A percentile compares a stretch with the other conserved stretches of the same genome.
Conservation (phyloP, 2,797 vertebrate species). For the Lemur catta region DNA sequence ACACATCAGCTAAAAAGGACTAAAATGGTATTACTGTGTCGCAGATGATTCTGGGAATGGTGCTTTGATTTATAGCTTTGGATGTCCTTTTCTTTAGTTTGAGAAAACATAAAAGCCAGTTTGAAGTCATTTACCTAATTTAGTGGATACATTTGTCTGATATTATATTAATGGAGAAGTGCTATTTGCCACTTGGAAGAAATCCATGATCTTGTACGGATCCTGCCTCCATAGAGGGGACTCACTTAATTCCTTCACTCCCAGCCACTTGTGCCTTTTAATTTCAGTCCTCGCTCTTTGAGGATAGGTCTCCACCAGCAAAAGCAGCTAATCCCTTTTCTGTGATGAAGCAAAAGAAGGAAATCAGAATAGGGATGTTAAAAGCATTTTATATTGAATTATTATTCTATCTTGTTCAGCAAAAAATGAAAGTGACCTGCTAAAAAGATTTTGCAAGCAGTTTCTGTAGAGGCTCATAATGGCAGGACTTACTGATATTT, state of each 20-base stretch:
- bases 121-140: slow-evolving; percentile 84
- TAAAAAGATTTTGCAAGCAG: slow-evolving; percentile 79
- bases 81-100: slow-evolving; percentile 77
- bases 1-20: slow-evolving; percentile 80
- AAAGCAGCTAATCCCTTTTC: slow-evolving; percentile 80
- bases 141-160: slow-evolving; percentile 82
- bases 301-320: slow-evolving; percentile 66
- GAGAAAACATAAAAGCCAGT: slow-evolving; percentile 80
- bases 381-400: slow-evolving; percentile 81
- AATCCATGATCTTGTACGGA: slow-evolving; percentile 74
- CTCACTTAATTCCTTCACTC: slow-evolving; percentile 78
- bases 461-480: slow-evolving; percentile 81
- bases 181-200: slow-evolving; percentile 82
- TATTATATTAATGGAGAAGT: slow-evolving; percentile 84
- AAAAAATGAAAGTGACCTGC: slow-evolving; percentile 80
- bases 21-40: slow-evolving; percentile 79
- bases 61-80: slow-evolving; percentile 82
- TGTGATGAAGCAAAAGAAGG: slow-evolving; percentile 80
- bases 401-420: slow-evolving; percentile 82
- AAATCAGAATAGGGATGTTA: slow-evolving; percentile 78
- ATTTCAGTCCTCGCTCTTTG: slow-evolving; percentile 80
- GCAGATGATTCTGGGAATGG: slow-evolving; percentile 71
- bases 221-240: slow-evolving; percentile 67
- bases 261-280: slow-evolving; percentile 80
- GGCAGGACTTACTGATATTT: slow-evolving; percentile 69